phyloP scores from a whole-genome alignment of 1,140 invertebrate genomes.

The Diploscapter pachys region DNA sequence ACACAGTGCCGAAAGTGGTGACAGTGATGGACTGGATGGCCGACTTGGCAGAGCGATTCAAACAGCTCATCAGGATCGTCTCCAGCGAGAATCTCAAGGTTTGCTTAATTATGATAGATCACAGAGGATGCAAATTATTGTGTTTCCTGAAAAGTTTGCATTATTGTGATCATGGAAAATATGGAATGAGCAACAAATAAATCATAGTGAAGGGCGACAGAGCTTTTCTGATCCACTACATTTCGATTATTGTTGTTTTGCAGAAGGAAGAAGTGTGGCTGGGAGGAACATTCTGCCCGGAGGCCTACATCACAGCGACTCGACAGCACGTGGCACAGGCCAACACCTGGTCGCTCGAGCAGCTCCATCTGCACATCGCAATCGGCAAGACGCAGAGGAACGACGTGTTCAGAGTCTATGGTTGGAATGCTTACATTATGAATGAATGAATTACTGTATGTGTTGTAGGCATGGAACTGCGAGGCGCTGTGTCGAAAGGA shows the following conservation, averaged over 20 bases:
- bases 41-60: conserved; percentile 88
- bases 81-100: conserved; percentile 72
- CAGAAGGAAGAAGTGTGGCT: conserved; percentile 88
- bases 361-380: conserved; percentile 78
- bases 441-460: not conserved
- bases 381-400: conserved; percentile 63
- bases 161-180: too few relatives aligned
- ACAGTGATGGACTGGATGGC: conserved; percentile 98
- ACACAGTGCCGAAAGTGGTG: conserved; percentile 86
- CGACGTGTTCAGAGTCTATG: conserved; percentile 77
- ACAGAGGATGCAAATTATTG: not conserved
- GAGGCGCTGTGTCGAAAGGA: conserved; percentile 24
- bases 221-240: too few relatives aligned
- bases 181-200: too few relatives aligned
- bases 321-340: conserved; percentile 63
- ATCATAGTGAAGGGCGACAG: too few relatives aligned
- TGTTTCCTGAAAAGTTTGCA: too few relatives aligned
- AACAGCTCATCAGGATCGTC: conserved; percentile 82
- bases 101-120: not conserved
- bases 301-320: conserved; percentile 97
- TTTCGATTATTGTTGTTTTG: conserved; percentile 47
- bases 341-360: conserved; percentile 80
- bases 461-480: conserved; percentile 13
- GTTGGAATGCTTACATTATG: conserved; percentile 58
- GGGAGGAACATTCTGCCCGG: conserved; percentile 91